These are phyloP conservation scores for Arctia plantaginis DNA, from an alignment of 2,888 invertebrate species.

Conservation along the genomic window DNA sequence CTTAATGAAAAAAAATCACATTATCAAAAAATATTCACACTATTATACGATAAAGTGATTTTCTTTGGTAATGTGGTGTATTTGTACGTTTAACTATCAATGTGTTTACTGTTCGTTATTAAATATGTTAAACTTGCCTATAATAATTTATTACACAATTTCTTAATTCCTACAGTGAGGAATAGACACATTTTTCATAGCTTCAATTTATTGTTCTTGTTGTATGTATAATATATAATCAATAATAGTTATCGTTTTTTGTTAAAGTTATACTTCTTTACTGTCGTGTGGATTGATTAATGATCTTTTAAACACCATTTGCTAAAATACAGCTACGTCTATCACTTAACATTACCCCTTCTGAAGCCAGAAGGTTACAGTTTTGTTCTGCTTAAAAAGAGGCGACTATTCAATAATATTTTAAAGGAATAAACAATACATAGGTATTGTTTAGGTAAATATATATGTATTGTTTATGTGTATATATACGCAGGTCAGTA, in stretches of 20 bases:
- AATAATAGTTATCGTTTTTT: neutral
- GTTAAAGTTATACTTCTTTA: neutral
- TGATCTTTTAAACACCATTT: neutral
- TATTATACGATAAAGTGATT: neutral
- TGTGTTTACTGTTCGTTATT: neutral
- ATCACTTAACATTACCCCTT: neutral
- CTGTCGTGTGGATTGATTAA: neutral
- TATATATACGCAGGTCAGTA: neutral
- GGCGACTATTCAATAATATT: neutral
- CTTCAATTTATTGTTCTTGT: neutral
- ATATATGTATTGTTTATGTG: too few species aligned
- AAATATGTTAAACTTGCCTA: constrained; percentile 2
- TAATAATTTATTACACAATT: neutral
- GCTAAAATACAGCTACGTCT: neutral
- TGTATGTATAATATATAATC: neutral
- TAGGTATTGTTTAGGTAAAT: too few species aligned
- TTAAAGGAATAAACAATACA: too few species aligned
- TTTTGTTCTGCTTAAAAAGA: neutral
- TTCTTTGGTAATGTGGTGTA: constrained; percentile 8
- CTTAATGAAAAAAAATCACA: constrained; percentile 30
- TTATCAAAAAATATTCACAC: constrained; percentile 16
- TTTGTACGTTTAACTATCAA: neutral
- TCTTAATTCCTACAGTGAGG: neutral
- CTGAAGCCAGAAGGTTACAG: neutral
- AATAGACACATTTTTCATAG: neutral